Base-by-base conservation (phyloP, 2,113 vertebrate species). In the Spea bombifrons region DNA sequence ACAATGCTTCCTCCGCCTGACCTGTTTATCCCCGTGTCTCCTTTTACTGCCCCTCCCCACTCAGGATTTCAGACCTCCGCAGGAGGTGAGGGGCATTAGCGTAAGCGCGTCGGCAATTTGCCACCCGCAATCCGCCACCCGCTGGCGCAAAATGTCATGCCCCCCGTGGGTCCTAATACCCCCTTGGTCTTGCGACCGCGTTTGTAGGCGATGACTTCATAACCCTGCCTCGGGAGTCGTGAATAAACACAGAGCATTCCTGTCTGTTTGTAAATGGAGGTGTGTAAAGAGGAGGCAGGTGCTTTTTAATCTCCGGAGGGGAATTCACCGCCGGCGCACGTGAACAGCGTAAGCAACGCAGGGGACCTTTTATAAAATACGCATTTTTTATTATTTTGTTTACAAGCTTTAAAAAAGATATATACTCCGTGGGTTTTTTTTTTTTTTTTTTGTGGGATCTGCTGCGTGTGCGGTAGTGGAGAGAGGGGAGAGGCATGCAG, bases 241-340 rank as follows among this genome's bases (percentile, higher is more conserved):
- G 57, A 65, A 72, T 71, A 66, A 72, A 57, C 53, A 57, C 53
- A 68, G 8, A 70, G 66, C 5, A 76, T 49, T 59, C 46, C 5
- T 16, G 52, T 76, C 44, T 65, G 76, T 78, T 45, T 78, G 69
- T 66, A 66, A 59, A 66, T 73, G 63, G 70, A 79, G 61, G 69
- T 78, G 61, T 70, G 5, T 3, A 61, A 65, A n/a, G 48, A 66
- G 76, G 68, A 65, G 68, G 69, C 52, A 45, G 59, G 16, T 43
- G 9, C 15, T 12, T 57, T 57, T 57, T 5, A 12, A 13, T 59
- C 55, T 13, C 10, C 10, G 55, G 50, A 10, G 6, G 50, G 9
- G 2, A 52, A 52, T 52, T 52, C 6, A 52, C 6, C 6, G 50
- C 6, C 6, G 50, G 50, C 50, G 50, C 50, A 52, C 9, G 50